Percentiles rank a stretch among this genome's conserved stretches.
phyloP scores from a whole-genome alignment of 2,797 vertebrate genomes.

The Tolypeutes matacus region DNA sequence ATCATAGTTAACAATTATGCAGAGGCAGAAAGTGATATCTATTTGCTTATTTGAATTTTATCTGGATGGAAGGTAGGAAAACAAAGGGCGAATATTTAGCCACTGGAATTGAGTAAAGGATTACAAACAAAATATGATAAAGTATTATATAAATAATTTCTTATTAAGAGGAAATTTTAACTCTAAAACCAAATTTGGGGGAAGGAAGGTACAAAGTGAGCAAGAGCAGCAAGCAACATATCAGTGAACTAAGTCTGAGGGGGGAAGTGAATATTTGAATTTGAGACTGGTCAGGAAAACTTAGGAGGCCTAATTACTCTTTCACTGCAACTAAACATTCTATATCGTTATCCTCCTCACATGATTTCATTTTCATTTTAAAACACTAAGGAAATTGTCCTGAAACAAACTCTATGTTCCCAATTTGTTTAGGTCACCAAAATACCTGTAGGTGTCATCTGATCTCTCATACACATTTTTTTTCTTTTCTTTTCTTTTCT shows the following conservation, averaged over 20 bases:
- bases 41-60: background rate
- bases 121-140: background rate
- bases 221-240: background rate
- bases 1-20: too few relatives aligned
- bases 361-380: constrained; percentile 49
- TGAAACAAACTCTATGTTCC: background rate
- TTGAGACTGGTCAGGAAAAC: background rate
- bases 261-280: background rate
- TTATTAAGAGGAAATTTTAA: background rate
- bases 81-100: background rate
- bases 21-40: background rate
- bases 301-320: background rate
- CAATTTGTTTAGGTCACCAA: background rate
- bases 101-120: background rate
- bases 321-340: background rate
- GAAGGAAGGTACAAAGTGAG: background rate
- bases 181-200: background rate
- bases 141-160: background rate
- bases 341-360: background rate
- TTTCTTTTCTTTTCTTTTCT: too few relatives aligned
- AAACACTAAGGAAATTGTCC: background rate
- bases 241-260: background rate
- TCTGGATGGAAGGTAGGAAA: background rate
- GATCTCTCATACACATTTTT: background rate
- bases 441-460: background rate